Percentiles rank a stretch among this genome's conserved stretches.
Conservation (phyloP, 2,888 invertebrate genomes). For the Matsumyia berberina region DNA sequence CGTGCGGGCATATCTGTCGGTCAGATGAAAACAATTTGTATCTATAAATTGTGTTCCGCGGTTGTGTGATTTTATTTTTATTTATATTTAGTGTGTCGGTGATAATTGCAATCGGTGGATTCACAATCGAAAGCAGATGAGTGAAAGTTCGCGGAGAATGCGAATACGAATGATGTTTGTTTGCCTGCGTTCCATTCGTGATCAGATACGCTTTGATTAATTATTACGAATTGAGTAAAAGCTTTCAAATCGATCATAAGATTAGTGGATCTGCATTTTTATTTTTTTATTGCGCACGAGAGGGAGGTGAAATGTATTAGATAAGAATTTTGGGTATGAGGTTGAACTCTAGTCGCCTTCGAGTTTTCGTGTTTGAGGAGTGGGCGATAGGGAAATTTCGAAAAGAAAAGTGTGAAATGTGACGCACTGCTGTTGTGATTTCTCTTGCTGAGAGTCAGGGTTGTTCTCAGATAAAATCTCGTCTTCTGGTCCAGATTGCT, state of each 20-base stretch:
- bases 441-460: too few relatives aligned
- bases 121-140: constrained; percentile 54
- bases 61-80: constrained; percentile 44
- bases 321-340: constrained; percentile 17
- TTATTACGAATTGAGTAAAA: constrained; percentile 44
- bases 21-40: constrained; percentile 64
- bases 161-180: constrained; percentile 20
- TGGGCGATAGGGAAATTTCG: too few relatives aligned
- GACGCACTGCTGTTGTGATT: too few relatives aligned
- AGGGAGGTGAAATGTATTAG: constrained; percentile 3
- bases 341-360: constrained; percentile 8
- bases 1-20: constrained; percentile 54
- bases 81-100: constrained; percentile 55
- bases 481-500: too few relatives aligned
- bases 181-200: constrained; percentile 41
- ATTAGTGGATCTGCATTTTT: neutral
- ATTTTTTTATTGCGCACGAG: neutral
- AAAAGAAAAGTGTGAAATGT: too few relatives aligned
- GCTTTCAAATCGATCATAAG: constrained; percentile 38
- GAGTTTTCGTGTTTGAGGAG: neutral
- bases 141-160: constrained; percentile 56
- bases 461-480: too few relatives aligned
- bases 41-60: constrained; percentile 62
- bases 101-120: constrained; percentile 64
- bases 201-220: constrained; percentile 56